Evolutionary conservation across 2,113 vertebrate genomes (phyloP), one percentile per base, ranked within the genome.

Genomic region (Colinus virginianus): DNA sequence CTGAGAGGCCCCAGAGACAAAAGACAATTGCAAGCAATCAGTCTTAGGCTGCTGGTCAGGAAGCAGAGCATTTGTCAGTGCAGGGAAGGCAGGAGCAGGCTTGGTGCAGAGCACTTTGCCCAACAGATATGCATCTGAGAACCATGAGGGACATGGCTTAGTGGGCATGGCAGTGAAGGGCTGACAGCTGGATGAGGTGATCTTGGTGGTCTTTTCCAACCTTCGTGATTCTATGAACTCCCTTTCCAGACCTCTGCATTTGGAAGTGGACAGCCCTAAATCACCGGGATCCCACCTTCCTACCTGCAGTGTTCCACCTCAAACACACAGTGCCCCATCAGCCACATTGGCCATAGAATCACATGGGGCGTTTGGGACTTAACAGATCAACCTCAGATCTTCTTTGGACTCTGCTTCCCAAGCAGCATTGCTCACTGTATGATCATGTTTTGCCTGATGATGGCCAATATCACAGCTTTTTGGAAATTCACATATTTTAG

Each of bases 401-500:
- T 82, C 55, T 76, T 28, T 48, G 71, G 32, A 8, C 32, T 3
- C 42, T 48, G 9, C 26, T 84, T 70, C 34, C 46, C 70, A 22
- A 17, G n/a, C 51, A 78, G 7, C 21, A 8, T 43, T 59, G 48
- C 63, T 36, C 32, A 79, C 14, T 28, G 16, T 1, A 38, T 19
- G 26, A 49, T 1, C 16, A 7, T 0, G 8, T 13, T 56, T 80
- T 21, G 66, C 46, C 42, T 78, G 66, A 12, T 19, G 11, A 19
- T 58, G 42, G 20, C 46, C 66, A 72, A 28, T 12, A 23, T 76
- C 42, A 45, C 45, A 66, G 11, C 2, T 28, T 11, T 15, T 13
- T 30, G 43, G 21, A 55, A 91, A 76, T 42, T 14, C 84, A 59
- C 8, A 13, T 0, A 0, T 74, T 81, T 55, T 0, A 2, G 28